phyloP scores from a whole-genome alignment of 2,797 vertebrate genomes.

The Pygocentrus nattereri region DNA sequence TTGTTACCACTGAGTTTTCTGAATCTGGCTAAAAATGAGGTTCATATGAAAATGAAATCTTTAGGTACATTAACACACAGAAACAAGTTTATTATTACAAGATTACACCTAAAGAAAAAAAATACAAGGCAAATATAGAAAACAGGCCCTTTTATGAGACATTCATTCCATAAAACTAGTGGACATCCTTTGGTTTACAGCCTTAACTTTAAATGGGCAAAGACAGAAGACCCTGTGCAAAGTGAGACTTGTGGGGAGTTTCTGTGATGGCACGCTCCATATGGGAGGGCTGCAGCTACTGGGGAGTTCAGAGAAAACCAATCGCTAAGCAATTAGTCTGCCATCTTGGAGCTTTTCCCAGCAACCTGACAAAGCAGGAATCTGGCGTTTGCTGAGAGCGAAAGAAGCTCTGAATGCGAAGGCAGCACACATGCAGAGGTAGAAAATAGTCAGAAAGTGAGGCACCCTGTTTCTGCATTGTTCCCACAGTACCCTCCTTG shows the following conservation, averaged over 20 bases:
- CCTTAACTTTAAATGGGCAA: neutral
- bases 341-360: slow-evolving; percentile 54
- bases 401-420: slow-evolving; percentile 19
- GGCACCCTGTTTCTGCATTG: slow-evolving; percentile 16
- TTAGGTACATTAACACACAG: too few species aligned
- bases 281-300: slow-evolving; percentile 37
- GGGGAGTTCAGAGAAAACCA: slow-evolving; percentile 46
- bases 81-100: too few species aligned
- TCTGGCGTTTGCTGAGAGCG: slow-evolving; percentile 20
- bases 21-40: too few species aligned
- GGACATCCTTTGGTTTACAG: neutral
- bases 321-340: slow-evolving; percentile 42
- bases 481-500: slow-evolving; percentile 33
- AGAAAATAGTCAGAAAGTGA: slow-evolving; percentile 30
- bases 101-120: too few species aligned
- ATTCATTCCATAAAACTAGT: neutral
- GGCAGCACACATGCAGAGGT: slow-evolving; percentile 33
- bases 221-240: neutral
- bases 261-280: slow-evolving; percentile 45
- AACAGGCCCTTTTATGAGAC: too few species aligned
- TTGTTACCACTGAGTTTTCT: too few species aligned
- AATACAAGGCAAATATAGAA: too few species aligned
- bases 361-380: slow-evolving; percentile 51
- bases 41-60: too few species aligned
- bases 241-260: slow-evolving; percentile 13